A percentile compares a stretch with the other conserved stretches of the same genome.
Conservation (phyloP, 2,888 invertebrate genomes). For the Machimus rusticus region DNA sequence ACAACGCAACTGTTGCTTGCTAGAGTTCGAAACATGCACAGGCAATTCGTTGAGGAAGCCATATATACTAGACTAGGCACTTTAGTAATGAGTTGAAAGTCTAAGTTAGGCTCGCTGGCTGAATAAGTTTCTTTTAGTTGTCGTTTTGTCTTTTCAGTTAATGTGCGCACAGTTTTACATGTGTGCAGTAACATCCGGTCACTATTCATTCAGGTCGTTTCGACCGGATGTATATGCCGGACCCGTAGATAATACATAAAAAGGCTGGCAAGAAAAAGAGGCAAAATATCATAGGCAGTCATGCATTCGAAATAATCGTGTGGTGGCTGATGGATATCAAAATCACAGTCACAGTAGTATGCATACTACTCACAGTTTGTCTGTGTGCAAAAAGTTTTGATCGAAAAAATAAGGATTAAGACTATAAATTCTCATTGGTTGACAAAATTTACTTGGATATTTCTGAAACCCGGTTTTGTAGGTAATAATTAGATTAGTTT, state of each 20-base stretch:
- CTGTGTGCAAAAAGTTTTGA: background rate
- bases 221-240: conserved; percentile 41
- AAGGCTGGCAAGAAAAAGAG: conserved; percentile 15
- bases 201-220: conserved; percentile 35
- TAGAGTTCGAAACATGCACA: background rate
- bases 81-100: background rate
- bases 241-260: conserved; percentile 35
- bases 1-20: background rate
- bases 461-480: background rate
- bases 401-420: background rate
- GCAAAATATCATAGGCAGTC: conserved; percentile 11
- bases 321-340: background rate
- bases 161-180: background rate
- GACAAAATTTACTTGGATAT: background rate
- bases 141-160: background rate
- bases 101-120: background rate
- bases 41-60: background rate
- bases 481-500: background rate
- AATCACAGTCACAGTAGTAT: background rate
- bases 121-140: background rate
- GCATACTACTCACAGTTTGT: background rate
- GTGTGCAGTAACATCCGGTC: conserved; percentile 41
- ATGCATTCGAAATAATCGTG: conserved; percentile 13
- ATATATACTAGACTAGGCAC: background rate
- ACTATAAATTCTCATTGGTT: background rate